phyloP scores from a whole-genome alignment of 2,797 vertebrate genomes.

The Sebastes nivosus region DNA sequence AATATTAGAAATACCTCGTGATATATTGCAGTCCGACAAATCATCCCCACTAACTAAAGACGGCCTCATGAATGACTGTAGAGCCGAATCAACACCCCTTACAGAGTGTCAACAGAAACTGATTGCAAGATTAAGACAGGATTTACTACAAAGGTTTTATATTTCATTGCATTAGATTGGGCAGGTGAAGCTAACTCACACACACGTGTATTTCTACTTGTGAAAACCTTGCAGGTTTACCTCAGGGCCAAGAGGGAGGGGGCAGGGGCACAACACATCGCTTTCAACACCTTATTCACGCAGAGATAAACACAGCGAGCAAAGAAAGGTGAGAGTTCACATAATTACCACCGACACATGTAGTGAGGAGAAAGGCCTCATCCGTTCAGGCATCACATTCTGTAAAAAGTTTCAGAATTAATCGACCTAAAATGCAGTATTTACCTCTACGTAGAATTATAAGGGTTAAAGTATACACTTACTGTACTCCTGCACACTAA shows the following conservation, averaged over 20 bases:
- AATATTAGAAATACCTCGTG: background rate
- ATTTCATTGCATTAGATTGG: background rate
- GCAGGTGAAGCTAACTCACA: background rate
- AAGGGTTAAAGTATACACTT: background rate
- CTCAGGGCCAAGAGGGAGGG: background rate
- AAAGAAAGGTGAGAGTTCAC: slow-evolving; percentile 12
- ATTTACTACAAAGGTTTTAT: background rate
- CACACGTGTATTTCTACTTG: background rate
- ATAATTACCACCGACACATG: slow-evolving; percentile 4
- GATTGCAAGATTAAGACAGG: background rate
- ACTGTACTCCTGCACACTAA: background rate
- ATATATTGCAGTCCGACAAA: background rate
- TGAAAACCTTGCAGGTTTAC: background rate
- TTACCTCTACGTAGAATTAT: background rate
- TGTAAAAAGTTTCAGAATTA: background rate
- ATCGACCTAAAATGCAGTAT: background rate
- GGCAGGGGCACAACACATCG: background rate
- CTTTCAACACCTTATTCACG: background rate
- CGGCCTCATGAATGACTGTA: background rate
- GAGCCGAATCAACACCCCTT: background rate
- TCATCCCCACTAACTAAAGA: background rate
- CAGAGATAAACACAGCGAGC: background rate
- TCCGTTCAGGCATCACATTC: slow-evolving; percentile 1
- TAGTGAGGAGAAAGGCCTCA: background rate
- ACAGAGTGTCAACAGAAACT: background rate